Base-by-base conservation (phyloP, 2,113 vertebrate genomes). In the Chionomys nivalis region DNA sequence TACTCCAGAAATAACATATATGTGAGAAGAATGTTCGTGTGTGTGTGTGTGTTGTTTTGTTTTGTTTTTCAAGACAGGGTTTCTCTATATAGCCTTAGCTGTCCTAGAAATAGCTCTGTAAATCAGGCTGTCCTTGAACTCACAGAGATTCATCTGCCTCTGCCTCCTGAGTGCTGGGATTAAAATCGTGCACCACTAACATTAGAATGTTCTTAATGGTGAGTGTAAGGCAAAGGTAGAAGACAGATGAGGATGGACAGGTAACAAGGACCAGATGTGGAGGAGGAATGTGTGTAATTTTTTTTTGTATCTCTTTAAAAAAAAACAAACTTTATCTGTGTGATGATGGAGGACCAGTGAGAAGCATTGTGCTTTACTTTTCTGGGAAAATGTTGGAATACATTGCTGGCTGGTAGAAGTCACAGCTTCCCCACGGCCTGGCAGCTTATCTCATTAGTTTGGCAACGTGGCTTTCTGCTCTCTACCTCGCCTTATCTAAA, bases 351-450 rank as follows among this genome's bases (percentile, higher is more conserved):
- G 63, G 42, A 49, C 47, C 31, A 70, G 24, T 1, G 86, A 82
- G 24, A 0, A 31, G 47, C 42, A 47, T 2, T 2, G 1, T 9
- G 3, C 3, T 3, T 49, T n/a, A 3, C 39, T 86, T 47, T 66
- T 19, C 16, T 44, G n/a, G 39, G 39, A 36, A 70, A 33, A 70
- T 70, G 33, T 7, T 8, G 70, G 70, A 39, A 72, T 39, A 39
- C 70, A n/a, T 21, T 72, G 70, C 70, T 10, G 70, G 68, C 4
- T 72, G 70, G 7, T 72, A 21, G 36, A 72, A 19, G 70, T n/a
- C 68, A n/a, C 3, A n/a, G 68, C 68, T 36, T n/a, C 33, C 68
- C 68, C 6, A 3, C 7, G 33, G 33, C 68, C 68, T 19, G 68
- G 68, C 68, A 70, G 68, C 36, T 72, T 72, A 9, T 72, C n/a